A percentile compares a stretch with the other conserved stretches of the same genome.
Conservation (phyloP, 30 jellyfish, hydroid and myxozoan genomes). For the Sanderia malayensis region DNA sequence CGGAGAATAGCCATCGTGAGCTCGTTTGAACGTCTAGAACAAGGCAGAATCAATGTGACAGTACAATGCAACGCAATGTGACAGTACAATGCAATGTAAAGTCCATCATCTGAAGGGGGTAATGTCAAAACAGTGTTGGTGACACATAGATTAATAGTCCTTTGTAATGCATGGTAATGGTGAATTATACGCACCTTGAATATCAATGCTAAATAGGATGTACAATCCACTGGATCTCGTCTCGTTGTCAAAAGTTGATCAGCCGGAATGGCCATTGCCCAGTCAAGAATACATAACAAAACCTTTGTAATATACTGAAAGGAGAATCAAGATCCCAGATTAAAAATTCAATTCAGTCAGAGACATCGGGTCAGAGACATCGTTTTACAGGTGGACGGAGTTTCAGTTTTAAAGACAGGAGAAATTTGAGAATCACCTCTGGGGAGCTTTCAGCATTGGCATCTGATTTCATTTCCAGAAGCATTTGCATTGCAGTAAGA, state of each 20-base stretch:
- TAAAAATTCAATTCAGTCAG: too few relatives aligned
- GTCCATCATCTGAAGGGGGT: too few relatives aligned
- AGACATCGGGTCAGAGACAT: too few relatives aligned
- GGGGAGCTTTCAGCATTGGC: slow-evolving; percentile 46
- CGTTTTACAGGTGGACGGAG: too few relatives aligned
- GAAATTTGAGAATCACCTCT: slow-evolving; percentile 49
- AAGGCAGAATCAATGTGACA: not conserved
- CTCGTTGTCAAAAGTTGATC: slow-evolving; percentile 62
- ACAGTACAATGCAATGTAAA: too few relatives aligned
- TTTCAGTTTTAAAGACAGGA: not conserved
- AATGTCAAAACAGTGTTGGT: too few relatives aligned
- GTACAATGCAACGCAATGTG: too few relatives aligned
- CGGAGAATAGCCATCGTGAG: slow-evolving; percentile 62
- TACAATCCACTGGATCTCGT: slow-evolving; percentile 64
- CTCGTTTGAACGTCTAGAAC: slow-evolving; percentile 78
- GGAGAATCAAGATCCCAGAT: slow-evolving; percentile 9
- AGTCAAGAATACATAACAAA: slow-evolving; percentile 77
- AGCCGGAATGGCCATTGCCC: slow-evolving; percentile 85
- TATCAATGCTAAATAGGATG: slow-evolving; percentile 72
- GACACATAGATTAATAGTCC: too few relatives aligned
- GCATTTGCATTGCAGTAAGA: slow-evolving; percentile 57
- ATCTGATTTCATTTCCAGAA: slow-evolving; percentile 46
- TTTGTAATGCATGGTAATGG: too few relatives aligned
- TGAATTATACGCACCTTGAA: slow-evolving; percentile 57
- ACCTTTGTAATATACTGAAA: slow-evolving; percentile 65